Base-by-base conservation (phyloP, 2,888 invertebrate species). In the Xestia c-nigrum region DNA sequence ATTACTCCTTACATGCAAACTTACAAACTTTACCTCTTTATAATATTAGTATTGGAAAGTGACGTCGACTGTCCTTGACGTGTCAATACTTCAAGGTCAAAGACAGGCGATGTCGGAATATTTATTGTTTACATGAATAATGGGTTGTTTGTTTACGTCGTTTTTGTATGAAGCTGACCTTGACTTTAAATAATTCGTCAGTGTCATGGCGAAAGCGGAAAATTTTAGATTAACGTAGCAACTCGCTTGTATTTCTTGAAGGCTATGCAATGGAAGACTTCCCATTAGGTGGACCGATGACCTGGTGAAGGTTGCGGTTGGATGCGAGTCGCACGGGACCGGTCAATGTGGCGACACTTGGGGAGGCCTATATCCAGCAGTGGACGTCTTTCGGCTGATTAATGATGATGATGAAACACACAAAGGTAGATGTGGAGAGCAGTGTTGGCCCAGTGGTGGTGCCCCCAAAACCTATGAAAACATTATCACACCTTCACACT, bases 11-110 rank as follows among this genome's bases (percentile, higher is more conserved):
- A 64, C 40, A 64, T n/a, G 0, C 14, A 43, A n/a, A 3, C 16
- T 59, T 6, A 43, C 59, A 61, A 61, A 38, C 19, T n/a, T 43
- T 14, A 64, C 64, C 16, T n/a, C 7, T 1, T n/a, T 43, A 43
- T n/a, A 43, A 64, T 14, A 43, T n/a, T 43, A 7, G 7, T n/a
- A 7, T 64, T n/a, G 14, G 4, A 47, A 72, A 74, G n/a, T 66
- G 74, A 79, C 78, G 43, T 57, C n/a, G 31, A 16, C 0, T 66
- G 70, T 0, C 85, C 85, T 84, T 76, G 74, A 72, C 55, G 59
- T 59, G 63, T 74, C 85, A 66, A 76, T 76, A 68, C 21, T 24
- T 72, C 69, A 77, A 72, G 71, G 68, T 7, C 55, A 38, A 64
- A 19, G 16, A 21, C 19, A 47, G 59, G 12, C 31, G 7, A 9